Conservation (phyloP, 2,797 vertebrate genomes). For the Phrynocephalus vlangalii region DNA sequence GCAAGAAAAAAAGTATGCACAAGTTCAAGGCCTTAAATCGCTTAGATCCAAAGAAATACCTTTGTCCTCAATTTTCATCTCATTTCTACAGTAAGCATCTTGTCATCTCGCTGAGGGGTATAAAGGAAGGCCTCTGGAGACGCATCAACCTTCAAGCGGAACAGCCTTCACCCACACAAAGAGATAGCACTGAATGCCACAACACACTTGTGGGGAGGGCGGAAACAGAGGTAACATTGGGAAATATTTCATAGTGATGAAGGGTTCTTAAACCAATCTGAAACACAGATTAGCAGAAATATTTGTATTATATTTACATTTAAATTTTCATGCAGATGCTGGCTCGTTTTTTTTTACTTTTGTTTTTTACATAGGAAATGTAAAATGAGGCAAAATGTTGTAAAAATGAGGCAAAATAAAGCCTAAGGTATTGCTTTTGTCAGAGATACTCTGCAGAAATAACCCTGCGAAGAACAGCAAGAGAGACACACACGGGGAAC, state of each 20-base stretch:
- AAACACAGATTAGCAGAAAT: not conserved
- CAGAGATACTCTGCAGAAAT: not conserved
- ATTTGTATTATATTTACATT: not conserved
- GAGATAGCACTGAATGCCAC: not conserved
- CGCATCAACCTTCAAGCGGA: not conserved
- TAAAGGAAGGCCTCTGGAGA: rapidly evolving
- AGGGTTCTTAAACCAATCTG: rapidly evolving
- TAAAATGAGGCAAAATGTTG: not conserved
- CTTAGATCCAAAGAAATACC: constrained; percentile 23
- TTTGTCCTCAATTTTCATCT: not conserved
- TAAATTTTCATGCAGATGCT: not conserved
- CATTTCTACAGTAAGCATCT: rapidly evolving
- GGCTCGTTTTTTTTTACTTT: not conserved
- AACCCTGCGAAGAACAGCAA: not conserved
- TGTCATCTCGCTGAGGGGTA: rapidly evolving
- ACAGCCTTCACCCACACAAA: not conserved
- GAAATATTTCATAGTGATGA: not conserved
- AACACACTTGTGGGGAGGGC: rapidly evolving
- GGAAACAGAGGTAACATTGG: not conserved
- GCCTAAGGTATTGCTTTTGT: not conserved
- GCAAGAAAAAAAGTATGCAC: constrained; percentile 2
- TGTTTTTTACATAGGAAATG: not conserved
- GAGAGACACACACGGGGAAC: not conserved
- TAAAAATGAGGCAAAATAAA: not conserved
- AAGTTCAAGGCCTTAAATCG: constrained; percentile 17